Conservation (phyloP, 1,140 invertebrate genomes). For the Pachypsylla venusta region DNA sequence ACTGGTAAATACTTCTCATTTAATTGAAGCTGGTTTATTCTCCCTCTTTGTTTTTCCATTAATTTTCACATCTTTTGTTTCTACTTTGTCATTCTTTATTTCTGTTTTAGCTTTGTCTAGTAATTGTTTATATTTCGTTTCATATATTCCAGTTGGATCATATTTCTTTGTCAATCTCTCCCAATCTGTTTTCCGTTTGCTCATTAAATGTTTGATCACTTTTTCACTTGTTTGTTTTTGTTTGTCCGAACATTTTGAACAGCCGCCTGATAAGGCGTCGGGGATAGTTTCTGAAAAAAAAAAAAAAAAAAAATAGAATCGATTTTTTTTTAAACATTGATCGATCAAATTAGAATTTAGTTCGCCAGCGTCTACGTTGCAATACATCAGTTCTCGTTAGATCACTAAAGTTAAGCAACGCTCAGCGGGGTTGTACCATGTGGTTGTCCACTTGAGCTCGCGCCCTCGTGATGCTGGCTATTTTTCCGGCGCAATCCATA, state of each 20-base stretch:
- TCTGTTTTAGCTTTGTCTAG: background rate
- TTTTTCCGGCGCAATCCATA: too few relatives aligned
- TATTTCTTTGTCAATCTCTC: constrained; percentile 32
- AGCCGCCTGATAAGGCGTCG: constrained; percentile 32
- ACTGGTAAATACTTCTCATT: too few relatives aligned
- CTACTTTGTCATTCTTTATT: background rate
- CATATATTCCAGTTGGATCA: constrained; percentile 32
- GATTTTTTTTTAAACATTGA: too few relatives aligned
- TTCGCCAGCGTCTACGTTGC: background rate
- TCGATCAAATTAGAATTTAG: constrained; percentile 12
- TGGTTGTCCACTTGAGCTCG: too few relatives aligned
- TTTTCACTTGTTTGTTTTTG: constrained; percentile 33
- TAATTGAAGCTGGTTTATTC: too few relatives aligned
- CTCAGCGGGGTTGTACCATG: too few relatives aligned
- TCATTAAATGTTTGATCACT: constrained; percentile 26
- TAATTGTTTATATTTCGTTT: constrained; percentile 28
- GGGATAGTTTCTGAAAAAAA: constrained; percentile 32
- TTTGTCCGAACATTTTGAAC: constrained; percentile 34
- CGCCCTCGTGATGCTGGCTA: too few relatives aligned
- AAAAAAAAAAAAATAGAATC: constrained; percentile 13
- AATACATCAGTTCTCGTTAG: too few relatives aligned
- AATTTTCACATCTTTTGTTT: background rate
- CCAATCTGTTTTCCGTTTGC: constrained; percentile 30
- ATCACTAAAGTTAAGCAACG: too few relatives aligned
- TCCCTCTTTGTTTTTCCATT: too few relatives aligned